phyloP scores from a whole-genome alignment of 2,797 vertebrate genomes.

The Telmatherina bonti region DNA sequence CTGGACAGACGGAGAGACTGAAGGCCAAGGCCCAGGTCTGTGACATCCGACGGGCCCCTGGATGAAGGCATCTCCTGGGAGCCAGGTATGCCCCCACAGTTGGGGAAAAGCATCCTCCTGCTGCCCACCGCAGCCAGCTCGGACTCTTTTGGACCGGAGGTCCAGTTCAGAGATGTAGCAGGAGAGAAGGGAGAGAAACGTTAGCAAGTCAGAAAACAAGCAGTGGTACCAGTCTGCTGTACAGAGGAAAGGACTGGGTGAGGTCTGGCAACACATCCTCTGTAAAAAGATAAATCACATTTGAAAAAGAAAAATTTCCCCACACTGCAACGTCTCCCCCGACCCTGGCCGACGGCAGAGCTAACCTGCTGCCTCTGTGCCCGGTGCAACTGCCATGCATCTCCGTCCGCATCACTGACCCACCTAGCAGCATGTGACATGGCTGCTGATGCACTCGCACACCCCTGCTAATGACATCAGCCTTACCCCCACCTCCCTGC shows the following conservation, averaged over 20 bases:
- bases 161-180: conserved; percentile 73
- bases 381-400: conserved; percentile 88
- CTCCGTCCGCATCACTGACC: conserved; percentile 94
- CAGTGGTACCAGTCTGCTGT: conserved; percentile 22
- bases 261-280: conserved; percentile 8
- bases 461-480: conserved; percentile 97
- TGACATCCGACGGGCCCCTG: conserved; percentile 89
- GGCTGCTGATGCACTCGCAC: conserved; percentile 95
- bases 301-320: conserved; percentile 32
- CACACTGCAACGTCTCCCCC: conserved; percentile 34
- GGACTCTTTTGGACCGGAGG: conserved; percentile 88
- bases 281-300: conserved; percentile 16
- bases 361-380: conserved; percentile 85
- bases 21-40: conserved; percentile 97
- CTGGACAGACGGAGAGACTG: conserved; percentile 94
- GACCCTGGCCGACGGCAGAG: conserved; percentile 65
- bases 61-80: conserved; percentile 89
- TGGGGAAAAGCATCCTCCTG: conserved; percentile 98
- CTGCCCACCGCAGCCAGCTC: conserved; percentile 89
- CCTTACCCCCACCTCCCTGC: conserved; percentile 75
- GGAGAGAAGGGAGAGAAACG: conserved; percentile 34
- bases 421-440: conserved; percentile 96
- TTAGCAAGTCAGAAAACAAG: conserved; percentile 47
- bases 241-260: conserved; percentile 13
- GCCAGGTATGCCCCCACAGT: conserved; percentile 75